Evolutionary conservation across 2,113 vertebrate species (phyloP).

Genomic region (Arenaria interpres): DNA sequence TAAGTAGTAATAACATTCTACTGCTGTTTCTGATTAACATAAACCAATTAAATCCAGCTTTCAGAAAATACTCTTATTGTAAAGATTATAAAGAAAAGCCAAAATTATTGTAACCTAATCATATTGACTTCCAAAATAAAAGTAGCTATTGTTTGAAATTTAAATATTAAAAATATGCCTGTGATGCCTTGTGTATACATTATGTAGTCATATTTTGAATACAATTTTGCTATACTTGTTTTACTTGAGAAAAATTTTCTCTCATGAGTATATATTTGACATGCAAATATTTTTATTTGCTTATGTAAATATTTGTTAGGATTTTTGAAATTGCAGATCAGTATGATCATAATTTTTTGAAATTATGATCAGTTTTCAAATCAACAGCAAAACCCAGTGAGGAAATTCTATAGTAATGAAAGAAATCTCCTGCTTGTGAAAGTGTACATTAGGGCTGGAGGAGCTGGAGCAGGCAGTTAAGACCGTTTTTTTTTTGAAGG

Average conservation of each 20-base stretch:
- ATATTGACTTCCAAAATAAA: neutral
- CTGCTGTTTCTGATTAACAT: conserved; percentile 2
- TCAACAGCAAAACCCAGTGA: neutral
- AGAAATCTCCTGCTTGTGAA: neutral
- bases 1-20: conserved; percentile 11
- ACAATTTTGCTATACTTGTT: neutral
- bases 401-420: neutral
- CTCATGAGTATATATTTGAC: neutral
- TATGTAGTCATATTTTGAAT: neutral
- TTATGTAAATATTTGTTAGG: neutral
- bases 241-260: neutral
- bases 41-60: conserved; percentile 28
- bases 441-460: neutral
- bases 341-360: no score
- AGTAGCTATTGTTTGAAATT: neutral
- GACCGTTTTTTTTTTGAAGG: neutral
- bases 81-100: neutral
- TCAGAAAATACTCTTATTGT: neutral
- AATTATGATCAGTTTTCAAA: neutral
- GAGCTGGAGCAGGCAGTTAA: neutral
- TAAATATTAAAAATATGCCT: neutral
- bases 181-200: neutral
- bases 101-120: neutral
- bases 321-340: neutral
- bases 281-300: no score